These are phyloP conservation scores for Zaprionus davidi DNA, from an alignment of 1,140 invertebrate genomes.

Conservation along the genomic window DNA sequence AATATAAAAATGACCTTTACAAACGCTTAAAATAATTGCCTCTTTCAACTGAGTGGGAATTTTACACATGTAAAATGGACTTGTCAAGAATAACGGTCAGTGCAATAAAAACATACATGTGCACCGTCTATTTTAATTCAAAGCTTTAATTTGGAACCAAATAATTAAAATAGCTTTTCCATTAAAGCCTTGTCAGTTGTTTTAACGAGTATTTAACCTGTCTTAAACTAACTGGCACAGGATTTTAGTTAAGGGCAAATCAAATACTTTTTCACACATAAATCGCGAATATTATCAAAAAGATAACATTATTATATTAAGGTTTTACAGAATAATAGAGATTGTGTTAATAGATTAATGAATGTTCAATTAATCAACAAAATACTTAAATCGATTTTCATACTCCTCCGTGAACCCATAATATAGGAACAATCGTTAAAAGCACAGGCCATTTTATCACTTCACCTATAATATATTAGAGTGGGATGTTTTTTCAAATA, in stretches of 20 bases:
- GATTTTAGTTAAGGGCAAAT: neutral
- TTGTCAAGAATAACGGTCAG: neutral
- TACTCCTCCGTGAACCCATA: too few species aligned
- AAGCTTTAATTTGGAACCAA: neutral
- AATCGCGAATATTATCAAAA: neutral
- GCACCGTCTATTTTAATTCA: too few species aligned
- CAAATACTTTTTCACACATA: neutral
- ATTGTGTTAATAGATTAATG: too few species aligned
- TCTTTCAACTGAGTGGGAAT: neutral
- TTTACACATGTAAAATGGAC: slow-evolving; percentile 1
- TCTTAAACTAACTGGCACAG: neutral
- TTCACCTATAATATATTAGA: too few species aligned
- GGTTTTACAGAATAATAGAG: too few species aligned
- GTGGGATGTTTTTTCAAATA: too few species aligned
- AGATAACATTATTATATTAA: too few species aligned
- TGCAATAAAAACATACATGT: neutral
- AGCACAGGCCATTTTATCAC: too few species aligned
- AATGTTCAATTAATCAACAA: too few species aligned
- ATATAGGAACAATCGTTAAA: too few species aligned
- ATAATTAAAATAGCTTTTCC: neutral
- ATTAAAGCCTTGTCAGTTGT: neutral
- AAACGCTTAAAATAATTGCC: slow-evolving; percentile 1
- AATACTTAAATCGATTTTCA: too few species aligned
- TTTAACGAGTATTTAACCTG: neutral
- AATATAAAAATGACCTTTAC: neutral